These are phyloP conservation scores for Gephyroberyx darwinii DNA, from an alignment of 2,797 vertebrate species.

Conservation along the genomic window DNA sequence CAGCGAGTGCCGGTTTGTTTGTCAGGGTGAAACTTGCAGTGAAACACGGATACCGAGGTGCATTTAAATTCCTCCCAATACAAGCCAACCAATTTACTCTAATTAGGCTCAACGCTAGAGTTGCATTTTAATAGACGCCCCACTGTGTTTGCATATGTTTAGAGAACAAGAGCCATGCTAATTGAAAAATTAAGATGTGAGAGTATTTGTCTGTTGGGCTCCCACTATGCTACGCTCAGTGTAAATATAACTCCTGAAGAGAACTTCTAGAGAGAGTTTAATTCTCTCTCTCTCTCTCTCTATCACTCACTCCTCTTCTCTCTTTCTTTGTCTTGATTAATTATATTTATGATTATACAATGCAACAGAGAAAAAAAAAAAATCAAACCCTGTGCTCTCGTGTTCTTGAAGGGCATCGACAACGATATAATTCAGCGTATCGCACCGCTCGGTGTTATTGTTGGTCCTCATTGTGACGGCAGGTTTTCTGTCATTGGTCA, in stretches of 20 bases:
- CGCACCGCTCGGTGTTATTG: slow-evolving; percentile 7
- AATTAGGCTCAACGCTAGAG: slow-evolving; percentile 83
- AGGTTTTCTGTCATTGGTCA: slow-evolving; percentile 36
- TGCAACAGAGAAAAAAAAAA: not conserved
- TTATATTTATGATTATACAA: slow-evolving; percentile 8
- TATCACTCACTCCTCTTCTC: slow-evolving; percentile 2
- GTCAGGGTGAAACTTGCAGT: slow-evolving; percentile 58
- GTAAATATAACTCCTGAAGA: slow-evolving; percentile 63
- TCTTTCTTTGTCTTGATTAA: not conserved
- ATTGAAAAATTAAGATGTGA: slow-evolving; percentile 87
- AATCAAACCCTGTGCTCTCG: not conserved
- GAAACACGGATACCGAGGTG: slow-evolving; percentile 68
- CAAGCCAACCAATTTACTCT: slow-evolving; percentile 83
- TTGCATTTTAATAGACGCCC: slow-evolving; percentile 84
- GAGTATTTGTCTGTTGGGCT: slow-evolving; percentile 77
- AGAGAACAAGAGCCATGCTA: slow-evolving; percentile 83
- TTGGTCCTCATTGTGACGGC: slow-evolving; percentile 14
- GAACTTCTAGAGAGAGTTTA: slow-evolving; percentile 41
- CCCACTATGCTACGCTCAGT: slow-evolving; percentile 67
- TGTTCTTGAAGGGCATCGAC: slow-evolving; percentile 12
- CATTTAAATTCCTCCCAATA: slow-evolving; percentile 78
- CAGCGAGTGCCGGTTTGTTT: slow-evolving; percentile 66
- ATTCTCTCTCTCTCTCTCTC: slow-evolving; percentile 8
- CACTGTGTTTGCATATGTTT: slow-evolving; percentile 86
- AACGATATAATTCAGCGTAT: not conserved